Conservation (phyloP, 2,797 vertebrate genomes). For the Loris lydekkerianus region DNA sequence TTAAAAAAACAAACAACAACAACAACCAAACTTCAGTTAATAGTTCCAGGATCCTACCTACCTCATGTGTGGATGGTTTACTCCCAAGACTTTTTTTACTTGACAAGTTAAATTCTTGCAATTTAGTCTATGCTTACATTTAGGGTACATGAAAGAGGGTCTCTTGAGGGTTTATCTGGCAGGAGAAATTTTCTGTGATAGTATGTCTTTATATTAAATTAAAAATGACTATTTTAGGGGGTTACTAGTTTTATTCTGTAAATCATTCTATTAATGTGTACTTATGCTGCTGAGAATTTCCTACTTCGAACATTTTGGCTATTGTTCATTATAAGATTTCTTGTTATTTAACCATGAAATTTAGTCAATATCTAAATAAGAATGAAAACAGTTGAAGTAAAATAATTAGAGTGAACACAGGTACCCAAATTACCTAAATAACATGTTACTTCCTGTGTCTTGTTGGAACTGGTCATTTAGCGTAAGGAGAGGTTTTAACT, state of each 20-base stretch:
- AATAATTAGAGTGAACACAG: neutral
- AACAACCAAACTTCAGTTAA: neutral
- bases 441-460: neutral
- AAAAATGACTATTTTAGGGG: neutral
- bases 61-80: neutral
- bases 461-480: neutral
- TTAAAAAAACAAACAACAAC: neutral
- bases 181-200: neutral
- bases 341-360: constrained; percentile 56
- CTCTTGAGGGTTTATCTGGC: neutral
- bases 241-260: neutral
- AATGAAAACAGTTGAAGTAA: neutral
- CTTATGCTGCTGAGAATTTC: neutral
- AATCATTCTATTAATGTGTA: neutral
- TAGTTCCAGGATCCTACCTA: neutral
- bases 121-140: neutral
- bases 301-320: neutral
- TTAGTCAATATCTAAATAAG: constrained; percentile 14
- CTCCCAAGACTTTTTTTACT: neutral
- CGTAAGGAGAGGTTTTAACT: constrained; percentile 57
- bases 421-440: neutral
- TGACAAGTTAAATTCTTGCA: neutral
- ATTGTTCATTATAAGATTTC: neutral
- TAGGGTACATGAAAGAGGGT: neutral
- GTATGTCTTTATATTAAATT: neutral